These are phyloP conservation scores for Edolisoma coerulescens DNA, from an alignment of 2,113 vertebrate species.

Conservation along the genomic window DNA sequence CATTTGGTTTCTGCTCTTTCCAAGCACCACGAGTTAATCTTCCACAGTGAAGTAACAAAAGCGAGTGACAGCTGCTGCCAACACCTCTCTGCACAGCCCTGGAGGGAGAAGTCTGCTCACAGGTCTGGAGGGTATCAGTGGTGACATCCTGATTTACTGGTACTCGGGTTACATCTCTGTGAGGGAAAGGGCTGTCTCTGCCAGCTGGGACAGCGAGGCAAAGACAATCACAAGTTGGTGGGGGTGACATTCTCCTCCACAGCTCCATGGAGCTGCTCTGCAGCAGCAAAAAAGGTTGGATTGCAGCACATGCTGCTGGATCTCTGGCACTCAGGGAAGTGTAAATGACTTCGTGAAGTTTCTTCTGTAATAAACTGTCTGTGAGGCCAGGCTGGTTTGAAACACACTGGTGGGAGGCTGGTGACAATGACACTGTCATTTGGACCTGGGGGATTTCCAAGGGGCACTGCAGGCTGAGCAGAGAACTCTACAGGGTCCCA, in stretches of 20 bases:
- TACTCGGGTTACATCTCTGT: background rate
- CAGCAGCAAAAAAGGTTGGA: background rate
- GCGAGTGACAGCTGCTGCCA: background rate
- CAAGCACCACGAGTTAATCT: background rate
- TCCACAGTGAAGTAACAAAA: background rate
- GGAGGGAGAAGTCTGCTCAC: background rate
- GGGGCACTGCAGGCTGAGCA: background rate
- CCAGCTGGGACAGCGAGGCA: background rate
- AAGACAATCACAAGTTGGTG: background rate
- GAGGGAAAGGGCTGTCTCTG: background rate
- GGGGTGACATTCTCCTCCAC: background rate
- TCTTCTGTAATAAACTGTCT: background rate
- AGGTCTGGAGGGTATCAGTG: background rate
- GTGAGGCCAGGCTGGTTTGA: background rate
- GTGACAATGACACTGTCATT: background rate
- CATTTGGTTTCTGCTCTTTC: background rate
- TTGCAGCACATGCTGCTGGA: background rate
- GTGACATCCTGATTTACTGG: slow-evolving; percentile 25
- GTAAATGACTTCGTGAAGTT: background rate
- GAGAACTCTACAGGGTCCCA: background rate
- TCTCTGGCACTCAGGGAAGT: background rate
- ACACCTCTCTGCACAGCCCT: background rate
- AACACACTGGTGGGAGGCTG: background rate
- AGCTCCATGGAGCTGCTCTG: background rate
- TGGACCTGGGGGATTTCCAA: background rate